Percentiles rank a stretch among this genome's conserved stretches.
phyloP scores from a whole-genome alignment of 64 coral and sea anemone species.

The Anthopleura sola region DNA sequence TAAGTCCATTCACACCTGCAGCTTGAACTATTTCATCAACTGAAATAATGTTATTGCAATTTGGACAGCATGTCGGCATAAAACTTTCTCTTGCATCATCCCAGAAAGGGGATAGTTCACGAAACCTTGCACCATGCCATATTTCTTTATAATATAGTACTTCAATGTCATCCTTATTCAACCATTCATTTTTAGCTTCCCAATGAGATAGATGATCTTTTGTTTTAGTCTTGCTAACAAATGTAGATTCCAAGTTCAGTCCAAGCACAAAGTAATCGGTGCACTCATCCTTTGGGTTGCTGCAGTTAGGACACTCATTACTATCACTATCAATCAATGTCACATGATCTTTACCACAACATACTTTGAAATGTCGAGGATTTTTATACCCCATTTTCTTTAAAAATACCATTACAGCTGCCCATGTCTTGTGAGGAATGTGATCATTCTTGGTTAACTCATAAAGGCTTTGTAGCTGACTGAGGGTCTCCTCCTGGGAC shows the following conservation, averaged over 20 bases:
- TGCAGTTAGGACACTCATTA: neutral
- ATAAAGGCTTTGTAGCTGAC: neutral
- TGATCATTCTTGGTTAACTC: neutral
- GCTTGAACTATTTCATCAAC: slow-evolving; percentile 26
- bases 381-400: neutral
- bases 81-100: slow-evolving; percentile 47
- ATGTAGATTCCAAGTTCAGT: slow-evolving; percentile 45
- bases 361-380: neutral
- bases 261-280: slow-evolving; percentile 56
- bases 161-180: neutral
- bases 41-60: slow-evolving; percentile 41
- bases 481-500: neutral
- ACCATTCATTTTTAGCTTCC: slow-evolving; percentile 41
- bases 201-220: slow-evolving; percentile 59
- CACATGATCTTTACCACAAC: neutral
- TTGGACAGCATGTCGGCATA: slow-evolving; percentile 38
- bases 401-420: neutral
- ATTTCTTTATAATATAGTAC: slow-evolving; percentile 22
- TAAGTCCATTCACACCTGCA: neutral
- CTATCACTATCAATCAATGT: neutral
- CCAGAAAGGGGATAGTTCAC: slow-evolving; percentile 62
- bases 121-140: slow-evolving; percentile 43
- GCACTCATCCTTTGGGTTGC: neutral
- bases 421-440: neutral
- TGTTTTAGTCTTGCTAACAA: slow-evolving; percentile 15